These are phyloP conservation scores for Oikopleura vanhoeffeni DNA, from an alignment of 23 tunicate genomes.

Conservation along the genomic window DNA sequence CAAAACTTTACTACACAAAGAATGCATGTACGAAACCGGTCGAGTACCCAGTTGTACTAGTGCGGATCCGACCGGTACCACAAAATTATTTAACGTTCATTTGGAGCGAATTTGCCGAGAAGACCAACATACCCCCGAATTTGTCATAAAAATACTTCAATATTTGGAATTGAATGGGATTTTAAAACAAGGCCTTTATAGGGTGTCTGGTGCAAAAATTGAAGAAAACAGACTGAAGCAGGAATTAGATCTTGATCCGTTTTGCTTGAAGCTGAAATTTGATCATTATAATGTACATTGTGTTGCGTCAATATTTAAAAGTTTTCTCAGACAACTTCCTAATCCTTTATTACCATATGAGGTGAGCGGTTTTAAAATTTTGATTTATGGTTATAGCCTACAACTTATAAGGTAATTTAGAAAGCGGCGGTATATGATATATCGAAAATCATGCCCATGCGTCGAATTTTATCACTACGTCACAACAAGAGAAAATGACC, in stretches of 20 bases:
- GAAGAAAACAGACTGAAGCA: conserved; percentile 25
- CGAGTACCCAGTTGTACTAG: not conserved
- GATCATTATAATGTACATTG: conserved; percentile 37
- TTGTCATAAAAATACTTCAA: conserved; percentile 35
- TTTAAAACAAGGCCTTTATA: conserved; percentile 40
- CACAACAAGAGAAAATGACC: too few species aligned
- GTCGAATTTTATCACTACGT: too few species aligned
- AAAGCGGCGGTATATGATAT: too few species aligned
- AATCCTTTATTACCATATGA: conserved; percentile 32
- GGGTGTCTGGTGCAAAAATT: conserved; percentile 30
- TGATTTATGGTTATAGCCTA: too few species aligned
- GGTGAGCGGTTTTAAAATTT: too few species aligned
- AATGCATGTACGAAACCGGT: not conserved
- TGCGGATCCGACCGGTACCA: not conserved
- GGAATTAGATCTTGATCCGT: conserved; percentile 28
- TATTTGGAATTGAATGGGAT: conserved; percentile 48
- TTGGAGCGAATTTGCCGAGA: not conserved
- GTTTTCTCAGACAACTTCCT: conserved; percentile 36
- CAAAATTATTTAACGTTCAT: not conserved
- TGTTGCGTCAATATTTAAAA: conserved; percentile 41
- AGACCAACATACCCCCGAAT: conserved; percentile 19
- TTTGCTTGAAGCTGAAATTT: conserved; percentile 32
- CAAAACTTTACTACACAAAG: not conserved
- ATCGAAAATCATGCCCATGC: too few species aligned
- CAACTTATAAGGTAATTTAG: too few species aligned